A percentile compares a stretch with the other conserved stretches of the same genome.
phyloP scores from a whole-genome alignment of 2,797 vertebrate genomes.

The Acanthurus leucopareius region DNA sequence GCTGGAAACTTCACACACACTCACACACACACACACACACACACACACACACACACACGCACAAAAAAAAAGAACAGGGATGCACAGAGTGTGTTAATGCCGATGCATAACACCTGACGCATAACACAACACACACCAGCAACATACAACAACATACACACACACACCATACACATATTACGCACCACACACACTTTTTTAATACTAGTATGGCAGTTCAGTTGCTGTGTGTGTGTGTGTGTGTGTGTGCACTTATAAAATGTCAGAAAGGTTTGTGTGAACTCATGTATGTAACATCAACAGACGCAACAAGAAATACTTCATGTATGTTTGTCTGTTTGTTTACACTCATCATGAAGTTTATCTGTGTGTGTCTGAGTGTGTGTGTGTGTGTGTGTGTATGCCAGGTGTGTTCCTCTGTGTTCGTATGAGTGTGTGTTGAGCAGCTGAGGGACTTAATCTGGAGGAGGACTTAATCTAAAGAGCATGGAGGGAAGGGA shows the following conservation, averaged over 20 bases:
- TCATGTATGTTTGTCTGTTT: too few relatives aligned
- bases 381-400: conserved; percentile 16
- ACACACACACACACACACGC: conserved; percentile 8
- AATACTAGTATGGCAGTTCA: background rate
- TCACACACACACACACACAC: conserved; percentile 9
- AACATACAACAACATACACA: conserved; percentile 1
- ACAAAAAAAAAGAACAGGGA: background rate
- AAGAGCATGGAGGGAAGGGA: too few relatives aligned
- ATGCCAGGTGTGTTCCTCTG: conserved; percentile 1
- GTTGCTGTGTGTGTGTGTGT: background rate
- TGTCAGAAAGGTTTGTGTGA: too few relatives aligned
- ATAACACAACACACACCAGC: too few relatives aligned
- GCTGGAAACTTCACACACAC: conserved; percentile 29
- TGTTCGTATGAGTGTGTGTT: background rate
- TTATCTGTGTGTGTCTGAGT: conserved; percentile 1
- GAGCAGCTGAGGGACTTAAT: conserved; percentile 25
- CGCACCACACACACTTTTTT: conserved; percentile 3
- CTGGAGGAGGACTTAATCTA: conserved; percentile 8
- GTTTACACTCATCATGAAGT: too few relatives aligned
- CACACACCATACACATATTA: conserved; percentile 14
- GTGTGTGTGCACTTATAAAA: too few relatives aligned
- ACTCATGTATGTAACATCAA: too few relatives aligned
- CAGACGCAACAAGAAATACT: too few relatives aligned
- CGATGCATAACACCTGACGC: background rate
- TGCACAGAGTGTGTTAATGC: background rate